Percentiles rank a stretch among this genome's conserved stretches.
Evolutionary conservation across 2,113 vertebrate species (phyloP).

Genomic region (Pluvialis apricaria): DNA sequence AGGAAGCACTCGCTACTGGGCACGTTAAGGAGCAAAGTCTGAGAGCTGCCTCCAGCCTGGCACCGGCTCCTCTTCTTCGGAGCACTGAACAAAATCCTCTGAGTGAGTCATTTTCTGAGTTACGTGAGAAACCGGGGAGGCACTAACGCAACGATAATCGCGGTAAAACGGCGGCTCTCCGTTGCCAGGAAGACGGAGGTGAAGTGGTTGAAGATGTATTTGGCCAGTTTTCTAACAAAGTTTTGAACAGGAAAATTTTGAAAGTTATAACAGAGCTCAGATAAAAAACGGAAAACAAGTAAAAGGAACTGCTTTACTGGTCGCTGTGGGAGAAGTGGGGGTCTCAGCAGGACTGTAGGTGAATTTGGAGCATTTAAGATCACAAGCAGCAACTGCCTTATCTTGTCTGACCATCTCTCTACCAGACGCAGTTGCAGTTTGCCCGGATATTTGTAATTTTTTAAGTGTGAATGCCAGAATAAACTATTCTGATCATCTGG

Average conservation of each 20-base stretch:
- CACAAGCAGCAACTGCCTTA: not conserved
- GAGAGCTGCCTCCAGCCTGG: not conserved
- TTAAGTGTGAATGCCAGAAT: not conserved
- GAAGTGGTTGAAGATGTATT: not conserved
- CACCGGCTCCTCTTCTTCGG: not conserved
- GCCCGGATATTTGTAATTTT: not conserved
- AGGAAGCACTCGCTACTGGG: not conserved
- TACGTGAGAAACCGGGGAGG: not conserved
- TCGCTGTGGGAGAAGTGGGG: not conserved
- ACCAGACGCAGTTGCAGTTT: not conserved
- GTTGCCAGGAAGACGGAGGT: rapidly evolving
- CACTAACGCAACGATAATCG: not conserved
- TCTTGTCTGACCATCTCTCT: not conserved
- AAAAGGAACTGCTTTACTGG: not conserved
- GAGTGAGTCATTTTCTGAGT: not conserved
- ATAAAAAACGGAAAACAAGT: not conserved
- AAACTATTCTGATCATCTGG: not conserved
- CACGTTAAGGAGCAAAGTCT: not conserved
- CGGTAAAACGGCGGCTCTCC: not conserved
- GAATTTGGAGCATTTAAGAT: not conserved
- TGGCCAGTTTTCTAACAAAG: not conserved
- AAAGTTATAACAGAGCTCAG: not conserved
- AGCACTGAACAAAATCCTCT: not conserved
- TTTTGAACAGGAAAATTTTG: not conserved
- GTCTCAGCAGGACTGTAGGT: not conserved